Base-by-base conservation (phyloP, 92 coral and sea anemone species). In the Galaxea fascicularis region DNA sequence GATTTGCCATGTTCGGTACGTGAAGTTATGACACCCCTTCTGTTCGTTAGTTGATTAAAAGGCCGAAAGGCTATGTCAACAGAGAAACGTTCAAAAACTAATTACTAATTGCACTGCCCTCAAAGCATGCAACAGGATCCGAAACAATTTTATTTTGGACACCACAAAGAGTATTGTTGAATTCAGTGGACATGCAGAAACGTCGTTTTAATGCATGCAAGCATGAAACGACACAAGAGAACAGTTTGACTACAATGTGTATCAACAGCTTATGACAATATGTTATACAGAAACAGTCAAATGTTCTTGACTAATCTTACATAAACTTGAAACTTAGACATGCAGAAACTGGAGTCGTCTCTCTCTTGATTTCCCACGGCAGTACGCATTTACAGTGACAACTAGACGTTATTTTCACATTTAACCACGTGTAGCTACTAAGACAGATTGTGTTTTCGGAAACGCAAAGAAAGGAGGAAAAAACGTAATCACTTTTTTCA, bases 51-150 rank as follows among this genome's bases (percentile, higher is more conserved):
- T 52, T 66, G 31, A 79, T 66, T 54, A 68, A 26, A 78, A 78
- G 53, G 22, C 84, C 84, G 54, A 66, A 79, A 79, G 74, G 74
- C 75, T 21, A 53, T 79, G 66, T 79, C 73, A 79, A 79, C 41
- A 53, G 49, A 28, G 53, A 66, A 60, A 67, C 74, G 66, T 66
- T 79, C 75, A 52, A 79, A 67, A 10, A 51, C 47, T 79, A 49
- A 79, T 67, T 68, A 66, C 25, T 27, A 15, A 14, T 16, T 25
- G 28, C 15, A 27, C 20, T 8, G 70, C 41, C 70, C 8, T 39
- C 51, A n/a, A n/a, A 39, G 14, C 10, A 44, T 8, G 52, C 47
- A 16, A 64, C 22, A 78, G 46, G 22, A 25, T 30, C 41, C 25
- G 35, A 52, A 49, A 49, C 25, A 29, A 49, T 29, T 78, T 58